These are phyloP conservation scores for Pseudachorutes palmiensis DNA, from an alignment of 1,140 invertebrate species.

Conservation along the genomic window DNA sequence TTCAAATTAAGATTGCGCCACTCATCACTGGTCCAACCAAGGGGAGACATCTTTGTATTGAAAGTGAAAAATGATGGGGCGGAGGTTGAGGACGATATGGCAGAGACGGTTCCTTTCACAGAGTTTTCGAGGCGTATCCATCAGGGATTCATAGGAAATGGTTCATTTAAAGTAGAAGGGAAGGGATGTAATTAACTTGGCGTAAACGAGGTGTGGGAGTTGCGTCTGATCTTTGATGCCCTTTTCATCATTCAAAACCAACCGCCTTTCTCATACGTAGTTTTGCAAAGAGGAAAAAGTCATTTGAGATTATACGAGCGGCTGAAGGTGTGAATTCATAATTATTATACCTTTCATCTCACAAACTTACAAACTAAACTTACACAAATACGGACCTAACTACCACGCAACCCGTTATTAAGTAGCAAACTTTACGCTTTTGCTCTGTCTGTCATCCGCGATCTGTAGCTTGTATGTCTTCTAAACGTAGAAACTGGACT, in stretches of 20 bases:
- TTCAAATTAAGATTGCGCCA: not conserved
- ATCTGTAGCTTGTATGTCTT: no score
- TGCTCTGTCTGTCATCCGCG: no score
- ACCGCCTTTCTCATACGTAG: not conserved
- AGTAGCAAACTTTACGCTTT: no score
- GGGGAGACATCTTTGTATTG: not conserved
- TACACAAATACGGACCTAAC: no score
- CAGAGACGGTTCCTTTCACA: not conserved
- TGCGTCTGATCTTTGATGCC: not conserved
- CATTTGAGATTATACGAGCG: not conserved
- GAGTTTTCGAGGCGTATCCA: not conserved
- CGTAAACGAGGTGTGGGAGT: not conserved
- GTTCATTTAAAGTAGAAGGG: not conserved
- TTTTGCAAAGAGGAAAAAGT: not conserved
- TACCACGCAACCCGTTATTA: no score
- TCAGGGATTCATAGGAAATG: not conserved
- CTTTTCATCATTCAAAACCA: not conserved
- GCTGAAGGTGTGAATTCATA: not conserved
- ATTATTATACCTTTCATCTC: no score
- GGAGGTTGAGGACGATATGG: no score
- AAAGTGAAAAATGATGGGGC: not conserved
- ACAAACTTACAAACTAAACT: no score
- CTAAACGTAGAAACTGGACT: no score
- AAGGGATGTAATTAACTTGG: not conserved
- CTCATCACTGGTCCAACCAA: not conserved